Base-by-base conservation (phyloP, 2,113 vertebrate species). In the Melanostigma gelatinosum region DNA sequence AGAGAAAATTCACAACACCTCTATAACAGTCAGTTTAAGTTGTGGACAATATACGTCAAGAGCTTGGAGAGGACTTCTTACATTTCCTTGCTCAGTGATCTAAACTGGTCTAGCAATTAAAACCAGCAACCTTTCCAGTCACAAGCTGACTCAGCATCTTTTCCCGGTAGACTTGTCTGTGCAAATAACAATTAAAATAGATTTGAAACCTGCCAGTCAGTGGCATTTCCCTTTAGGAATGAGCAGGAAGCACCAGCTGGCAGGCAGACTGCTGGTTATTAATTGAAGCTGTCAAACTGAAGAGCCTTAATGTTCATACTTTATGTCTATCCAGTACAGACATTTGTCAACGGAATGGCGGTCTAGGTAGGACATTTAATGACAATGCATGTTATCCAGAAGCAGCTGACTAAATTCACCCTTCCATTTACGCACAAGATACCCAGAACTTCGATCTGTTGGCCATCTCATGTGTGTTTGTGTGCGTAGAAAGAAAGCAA, bases 241-340 rank as follows among this genome's bases (percentile, higher is more conserved):
- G 22, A 85, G 73, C 12, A 58, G 65, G 65, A 83, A 82, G 82
- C 80, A 73, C 44, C 90, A 84, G 80, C 80, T 83, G 90, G 75
- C 79, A 75, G 61, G 13, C 44, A 46, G 61, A 72, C 66, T 38
- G 55, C 65, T 67, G 60, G 44, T 75, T 75, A 87, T 88, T 88
- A 85, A 86, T 89, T 81, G 84, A 76, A 81, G 54, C 78, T 84
- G 87, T 75, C 85, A 89, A 82, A 88, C 54, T 52, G 74, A 67
- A 73, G 69, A 88, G 75, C 50, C 13, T 29, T 60, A 24, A 24
- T 24, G 44, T 76, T 85, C 77, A 58, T 79, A 79, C 66, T 82
- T 89, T 32, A 78, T 34, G 64, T 68, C 75, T 4, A 62, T 75
- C 55, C 34, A 69, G 77, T 52, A 64, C 48, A 48, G 54, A 79